These are phyloP conservation scores for Argentina silus DNA, from an alignment of 2,797 vertebrate genomes.

Conservation along the genomic window DNA sequence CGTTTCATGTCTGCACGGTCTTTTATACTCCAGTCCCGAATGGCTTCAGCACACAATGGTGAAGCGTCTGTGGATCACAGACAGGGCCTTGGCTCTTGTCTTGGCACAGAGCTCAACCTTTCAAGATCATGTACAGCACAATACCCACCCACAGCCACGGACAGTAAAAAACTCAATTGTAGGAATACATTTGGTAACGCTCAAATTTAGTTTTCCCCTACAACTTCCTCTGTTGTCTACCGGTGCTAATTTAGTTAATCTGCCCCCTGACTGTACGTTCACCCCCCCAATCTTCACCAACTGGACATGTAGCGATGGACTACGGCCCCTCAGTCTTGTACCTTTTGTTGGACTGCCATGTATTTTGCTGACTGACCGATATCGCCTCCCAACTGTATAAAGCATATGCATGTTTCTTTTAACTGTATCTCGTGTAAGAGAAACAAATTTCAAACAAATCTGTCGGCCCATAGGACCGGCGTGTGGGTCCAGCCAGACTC, in stretches of 20 bases:
- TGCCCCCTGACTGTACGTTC: not conserved
- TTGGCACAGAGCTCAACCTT: slow-evolving; percentile 16
- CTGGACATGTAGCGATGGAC: not conserved
- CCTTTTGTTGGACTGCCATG: too few species aligned
- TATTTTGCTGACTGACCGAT: not conserved
- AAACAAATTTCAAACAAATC: not conserved
- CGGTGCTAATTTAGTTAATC: too few species aligned
- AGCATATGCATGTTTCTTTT: too few species aligned
- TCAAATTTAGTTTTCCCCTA: not conserved
- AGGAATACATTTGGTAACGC: not conserved
- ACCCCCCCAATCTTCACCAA: not conserved
- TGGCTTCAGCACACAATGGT: slow-evolving; percentile 52
- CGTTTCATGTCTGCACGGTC: slow-evolving; percentile 78
- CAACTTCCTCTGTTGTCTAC: not conserved
- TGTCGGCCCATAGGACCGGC: not conserved
- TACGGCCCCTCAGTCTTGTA: too few species aligned
- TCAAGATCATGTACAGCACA: slow-evolving; percentile 26
- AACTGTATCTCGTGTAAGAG: too few species aligned
- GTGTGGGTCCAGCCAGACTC: not conserved
- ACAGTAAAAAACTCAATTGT: not conserved
- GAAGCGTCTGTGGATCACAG: slow-evolving; percentile 68
- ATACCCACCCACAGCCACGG: slow-evolving; percentile 10
- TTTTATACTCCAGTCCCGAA: slow-evolving; percentile 77
- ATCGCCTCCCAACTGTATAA: not conserved
- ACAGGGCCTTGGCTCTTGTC: slow-evolving; percentile 51